These are phyloP conservation scores for Scortum barcoo DNA, from an alignment of 2,113 vertebrate species.

Conservation along the genomic window DNA sequence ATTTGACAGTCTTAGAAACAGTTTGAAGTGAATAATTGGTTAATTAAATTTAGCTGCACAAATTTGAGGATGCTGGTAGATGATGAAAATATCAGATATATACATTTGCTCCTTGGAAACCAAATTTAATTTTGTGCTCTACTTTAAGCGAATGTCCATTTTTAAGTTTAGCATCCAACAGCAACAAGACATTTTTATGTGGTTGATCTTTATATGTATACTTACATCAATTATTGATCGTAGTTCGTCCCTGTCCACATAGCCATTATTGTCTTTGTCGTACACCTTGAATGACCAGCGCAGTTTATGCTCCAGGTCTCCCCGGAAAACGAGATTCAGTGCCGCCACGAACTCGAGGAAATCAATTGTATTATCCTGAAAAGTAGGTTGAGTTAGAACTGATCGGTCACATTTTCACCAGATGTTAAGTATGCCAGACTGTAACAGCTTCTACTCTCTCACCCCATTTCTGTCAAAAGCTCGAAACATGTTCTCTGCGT, in stretches of 20 bases:
- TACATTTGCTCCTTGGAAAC: not conserved
- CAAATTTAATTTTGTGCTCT: not conserved
- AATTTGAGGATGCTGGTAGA: not conserved
- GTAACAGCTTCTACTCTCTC: slow-evolving; percentile 39
- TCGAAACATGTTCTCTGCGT: slow-evolving; percentile 83
- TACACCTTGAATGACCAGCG: slow-evolving; percentile 87
- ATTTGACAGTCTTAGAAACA: not conserved
- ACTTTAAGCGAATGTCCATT: not conserved
- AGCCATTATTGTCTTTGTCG: slow-evolving; percentile 83
- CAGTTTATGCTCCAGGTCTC: slow-evolving; percentile 82
- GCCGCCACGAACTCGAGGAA: slow-evolving; percentile 86
- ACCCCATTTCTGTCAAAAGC: slow-evolving; percentile 86
- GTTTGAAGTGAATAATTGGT: not conserved
- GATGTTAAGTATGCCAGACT: not conserved
- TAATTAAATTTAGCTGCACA: no score
- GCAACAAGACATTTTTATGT: not conserved
- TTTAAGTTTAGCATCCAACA: not conserved
- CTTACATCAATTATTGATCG: slow-evolving; percentile 80
- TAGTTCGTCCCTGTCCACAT: slow-evolving; percentile 80
- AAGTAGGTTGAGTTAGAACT: slow-evolving; percentile 5
- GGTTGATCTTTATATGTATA: not conserved
- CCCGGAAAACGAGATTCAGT: slow-evolving; percentile 84
- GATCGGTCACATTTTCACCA: not conserved
- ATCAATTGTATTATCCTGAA: slow-evolving; percentile 85
- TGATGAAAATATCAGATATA: not conserved